Percentiles rank a stretch among this genome's conserved stretches.
Conservation (phyloP, 2,797 vertebrate genomes). For the Notoglanidium macrostoma region DNA sequence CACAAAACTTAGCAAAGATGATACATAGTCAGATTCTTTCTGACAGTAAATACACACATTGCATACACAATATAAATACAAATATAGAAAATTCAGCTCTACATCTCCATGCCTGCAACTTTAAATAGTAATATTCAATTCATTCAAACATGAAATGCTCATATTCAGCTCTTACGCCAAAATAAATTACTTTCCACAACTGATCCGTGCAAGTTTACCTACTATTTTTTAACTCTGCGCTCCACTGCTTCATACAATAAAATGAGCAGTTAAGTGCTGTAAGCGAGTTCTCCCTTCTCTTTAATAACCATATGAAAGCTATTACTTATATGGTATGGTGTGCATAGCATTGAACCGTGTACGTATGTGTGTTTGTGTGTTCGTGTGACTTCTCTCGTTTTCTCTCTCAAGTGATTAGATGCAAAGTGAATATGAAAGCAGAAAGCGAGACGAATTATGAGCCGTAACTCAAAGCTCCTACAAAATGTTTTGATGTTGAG, state of each 20-base stretch:
- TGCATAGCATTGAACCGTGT: constrained; percentile 30
- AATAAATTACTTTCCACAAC: constrained; percentile 12
- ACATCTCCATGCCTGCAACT: neutral
- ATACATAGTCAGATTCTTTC: neutral
- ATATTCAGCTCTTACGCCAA: neutral
- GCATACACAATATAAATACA: neutral
- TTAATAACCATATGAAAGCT: constrained; percentile 55
- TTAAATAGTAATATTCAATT: neutral
- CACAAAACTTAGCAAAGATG: neutral
- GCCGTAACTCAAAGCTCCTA: constrained; percentile 40
- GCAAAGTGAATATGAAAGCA: constrained; percentile 49
- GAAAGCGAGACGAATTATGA: constrained; percentile 49
- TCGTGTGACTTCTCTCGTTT: constrained; percentile 25
- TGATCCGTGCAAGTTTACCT: neutral
- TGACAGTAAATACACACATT: neutral
- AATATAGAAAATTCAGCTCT: neutral
- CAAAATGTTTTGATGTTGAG: constrained; percentile 38
- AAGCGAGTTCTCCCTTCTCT: constrained; percentile 44
- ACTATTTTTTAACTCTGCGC: constrained; percentile 21
- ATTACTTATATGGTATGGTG: constrained; percentile 49
- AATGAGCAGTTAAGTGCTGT: constrained; percentile 25
- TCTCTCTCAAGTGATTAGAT: constrained; percentile 47
- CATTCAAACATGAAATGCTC: neutral
- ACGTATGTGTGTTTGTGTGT: constrained; percentile 27
- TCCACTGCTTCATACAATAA: constrained; percentile 34